A percentile compares a stretch with the other conserved stretches of the same genome.
Conservation (phyloP, 35 echinoderm and acorn worm genomes). For the Lytechinus pictus region DNA sequence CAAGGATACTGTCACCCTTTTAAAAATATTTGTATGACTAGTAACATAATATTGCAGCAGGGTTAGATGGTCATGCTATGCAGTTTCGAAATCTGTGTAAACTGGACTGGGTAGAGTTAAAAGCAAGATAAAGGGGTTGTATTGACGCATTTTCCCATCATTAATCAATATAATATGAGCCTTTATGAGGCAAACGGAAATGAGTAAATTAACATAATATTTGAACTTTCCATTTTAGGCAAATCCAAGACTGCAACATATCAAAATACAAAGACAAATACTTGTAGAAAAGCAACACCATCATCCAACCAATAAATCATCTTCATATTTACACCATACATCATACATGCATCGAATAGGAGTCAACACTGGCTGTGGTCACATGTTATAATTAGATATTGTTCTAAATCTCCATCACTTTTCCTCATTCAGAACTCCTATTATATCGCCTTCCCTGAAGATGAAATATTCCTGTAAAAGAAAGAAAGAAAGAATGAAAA, state of each 20-base stretch:
- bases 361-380: background rate
- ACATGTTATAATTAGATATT: background rate
- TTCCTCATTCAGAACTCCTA: conserved; percentile 45
- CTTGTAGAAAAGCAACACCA: background rate
- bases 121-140: too few relatives aligned
- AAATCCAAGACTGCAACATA: background rate
- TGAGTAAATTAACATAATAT: background rate
- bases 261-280: background rate
- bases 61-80: background rate
- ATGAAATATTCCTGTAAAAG: conserved; percentile 61
- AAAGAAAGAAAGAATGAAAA: background rate
- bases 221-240: background rate
- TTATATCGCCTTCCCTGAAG: conserved; percentile 70
- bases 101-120: too few relatives aligned
- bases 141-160: too few relatives aligned
- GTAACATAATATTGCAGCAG: background rate
- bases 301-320: background rate
- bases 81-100: background rate
- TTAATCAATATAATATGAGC: background rate
- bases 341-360: background rate
- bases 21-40: too few relatives aligned
- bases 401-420: background rate
- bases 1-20: too few relatives aligned
- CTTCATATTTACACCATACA: background rate
- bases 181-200: background rate